Percentiles rank a stretch among this genome's conserved stretches.
phyloP scores from a whole-genome alignment of 1,140 invertebrate genomes.

The Brevipalpus yothersi region DNA sequence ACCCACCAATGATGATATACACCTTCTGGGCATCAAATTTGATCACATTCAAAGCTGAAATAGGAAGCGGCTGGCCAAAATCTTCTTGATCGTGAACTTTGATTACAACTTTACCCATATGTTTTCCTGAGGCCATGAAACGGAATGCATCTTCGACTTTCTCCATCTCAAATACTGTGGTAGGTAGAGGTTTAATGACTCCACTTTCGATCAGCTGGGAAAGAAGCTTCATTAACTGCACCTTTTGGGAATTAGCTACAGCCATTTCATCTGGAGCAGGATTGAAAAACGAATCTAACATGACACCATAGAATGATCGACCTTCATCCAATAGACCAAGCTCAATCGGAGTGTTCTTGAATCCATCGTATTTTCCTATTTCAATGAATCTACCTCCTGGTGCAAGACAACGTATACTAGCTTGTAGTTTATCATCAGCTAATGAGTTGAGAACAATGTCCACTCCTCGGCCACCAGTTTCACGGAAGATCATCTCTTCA shows the following conservation, averaged over 20 bases:
- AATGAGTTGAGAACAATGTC: constrained; percentile 39
- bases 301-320: constrained; percentile 78
- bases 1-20: constrained; percentile 61
- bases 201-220: constrained; percentile 54
- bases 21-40: constrained; percentile 63
- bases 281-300: constrained; percentile 67
- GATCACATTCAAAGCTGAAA: constrained; percentile 24
- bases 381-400: constrained; percentile 76
- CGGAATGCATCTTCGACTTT: constrained; percentile 79
- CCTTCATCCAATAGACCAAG: constrained; percentile 45
- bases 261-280: constrained; percentile 21
- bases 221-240: constrained; percentile 32
- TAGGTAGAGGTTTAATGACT: constrained; percentile 53
- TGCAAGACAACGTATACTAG: constrained; percentile 66
- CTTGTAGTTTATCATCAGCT: constrained; percentile 48
- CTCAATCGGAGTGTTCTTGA: constrained; percentile 51
- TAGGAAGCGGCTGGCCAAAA: constrained; percentile 27
- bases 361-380: constrained; percentile 87
- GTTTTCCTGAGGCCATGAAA: constrained; percentile 88
- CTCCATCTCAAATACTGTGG: constrained; percentile 50
- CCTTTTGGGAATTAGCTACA: constrained; percentile 40
- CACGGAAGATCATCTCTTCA: constrained; percentile 52
- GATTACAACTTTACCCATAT: constrained; percentile 68
- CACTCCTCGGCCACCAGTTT: constrained; percentile 43
- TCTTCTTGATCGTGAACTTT: constrained; percentile 17